A percentile compares a stretch with the other conserved stretches of the same genome.
Conservation (phyloP, 1,140 invertebrate species). For the Zaprionus ghesquierei region DNA sequence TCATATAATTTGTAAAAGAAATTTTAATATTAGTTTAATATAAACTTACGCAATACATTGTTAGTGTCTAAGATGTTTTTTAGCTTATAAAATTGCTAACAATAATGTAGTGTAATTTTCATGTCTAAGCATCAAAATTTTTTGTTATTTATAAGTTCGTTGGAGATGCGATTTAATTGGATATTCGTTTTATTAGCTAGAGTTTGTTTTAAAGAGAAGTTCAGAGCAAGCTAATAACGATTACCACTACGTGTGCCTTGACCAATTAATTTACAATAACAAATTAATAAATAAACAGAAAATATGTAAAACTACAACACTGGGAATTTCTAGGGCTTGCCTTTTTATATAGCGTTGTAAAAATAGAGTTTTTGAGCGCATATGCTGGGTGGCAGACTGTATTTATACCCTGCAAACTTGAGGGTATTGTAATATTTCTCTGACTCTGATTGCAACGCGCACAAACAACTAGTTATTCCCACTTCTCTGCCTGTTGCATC, state of each 20-base stretch:
- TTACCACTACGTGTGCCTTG: constrained; percentile 66
- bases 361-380: too few species aligned
- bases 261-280: constrained; percentile 74
- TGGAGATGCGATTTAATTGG: constrained; percentile 50
- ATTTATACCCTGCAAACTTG: too few species aligned
- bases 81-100: constrained; percentile 74
- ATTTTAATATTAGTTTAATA: constrained; percentile 32
- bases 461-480: too few species aligned
- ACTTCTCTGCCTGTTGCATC: too few species aligned
- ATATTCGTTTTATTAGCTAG: constrained; percentile 28
- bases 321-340: background rate
- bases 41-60: constrained; percentile 59
- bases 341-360: background rate
- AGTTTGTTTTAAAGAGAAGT: constrained; percentile 27
- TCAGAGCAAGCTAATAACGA: constrained; percentile 35
- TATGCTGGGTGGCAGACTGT: too few species aligned
- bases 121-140: constrained; percentile 52
- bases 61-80: constrained; percentile 72
- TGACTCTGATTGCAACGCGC: too few species aligned
- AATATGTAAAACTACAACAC: constrained; percentile 44
- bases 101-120: constrained; percentile 73
- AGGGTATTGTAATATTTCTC: too few species aligned
- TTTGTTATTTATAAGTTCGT: constrained; percentile 63
- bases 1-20: constrained; percentile 38
- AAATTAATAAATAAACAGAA: constrained; percentile 74